phyloP scores from a whole-genome alignment of 2,113 vertebrate genomes.

The Harpagus bidentatus region DNA sequence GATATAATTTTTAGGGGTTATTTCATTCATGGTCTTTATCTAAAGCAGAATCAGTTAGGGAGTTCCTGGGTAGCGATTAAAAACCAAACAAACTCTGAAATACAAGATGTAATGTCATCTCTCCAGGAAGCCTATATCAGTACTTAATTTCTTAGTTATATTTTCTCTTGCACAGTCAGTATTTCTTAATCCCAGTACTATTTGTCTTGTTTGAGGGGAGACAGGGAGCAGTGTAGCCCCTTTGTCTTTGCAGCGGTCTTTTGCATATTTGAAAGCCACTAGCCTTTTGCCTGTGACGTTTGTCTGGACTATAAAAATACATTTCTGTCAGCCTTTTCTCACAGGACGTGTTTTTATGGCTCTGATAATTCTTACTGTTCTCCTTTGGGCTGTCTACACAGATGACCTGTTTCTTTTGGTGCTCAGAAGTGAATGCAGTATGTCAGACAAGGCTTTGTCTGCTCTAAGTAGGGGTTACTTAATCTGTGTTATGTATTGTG shows the following conservation, averaged over 20 bases:
- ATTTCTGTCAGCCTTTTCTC: neutral
- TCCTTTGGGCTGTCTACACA: neutral
- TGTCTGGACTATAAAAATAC: neutral
- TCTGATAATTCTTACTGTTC: neutral
- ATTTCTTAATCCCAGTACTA: neutral
- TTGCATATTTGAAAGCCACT: neutral
- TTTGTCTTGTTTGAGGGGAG: neutral
- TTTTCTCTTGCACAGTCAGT: neutral
- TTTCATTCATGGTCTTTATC: neutral
- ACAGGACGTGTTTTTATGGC: accelerated
- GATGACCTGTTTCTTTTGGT: neutral
- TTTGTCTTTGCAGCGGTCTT: neutral
- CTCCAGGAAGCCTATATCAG: neutral
- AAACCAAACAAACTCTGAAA: neutral
- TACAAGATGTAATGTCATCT: neutral
- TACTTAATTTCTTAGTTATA: neutral
- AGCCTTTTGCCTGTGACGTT: neutral
- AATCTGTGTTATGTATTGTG: neutral
- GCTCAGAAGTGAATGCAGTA: neutral
- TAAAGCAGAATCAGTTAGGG: neutral
- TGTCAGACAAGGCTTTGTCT: neutral
- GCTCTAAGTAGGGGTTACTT: neutral
- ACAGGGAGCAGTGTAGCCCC: neutral
- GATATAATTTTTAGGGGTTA: neutral
- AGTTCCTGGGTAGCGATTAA: neutral